Evolutionary conservation across 2,888 invertebrate genomes (phyloP).

Genomic region (Notocelia uddmanniana): DNA sequence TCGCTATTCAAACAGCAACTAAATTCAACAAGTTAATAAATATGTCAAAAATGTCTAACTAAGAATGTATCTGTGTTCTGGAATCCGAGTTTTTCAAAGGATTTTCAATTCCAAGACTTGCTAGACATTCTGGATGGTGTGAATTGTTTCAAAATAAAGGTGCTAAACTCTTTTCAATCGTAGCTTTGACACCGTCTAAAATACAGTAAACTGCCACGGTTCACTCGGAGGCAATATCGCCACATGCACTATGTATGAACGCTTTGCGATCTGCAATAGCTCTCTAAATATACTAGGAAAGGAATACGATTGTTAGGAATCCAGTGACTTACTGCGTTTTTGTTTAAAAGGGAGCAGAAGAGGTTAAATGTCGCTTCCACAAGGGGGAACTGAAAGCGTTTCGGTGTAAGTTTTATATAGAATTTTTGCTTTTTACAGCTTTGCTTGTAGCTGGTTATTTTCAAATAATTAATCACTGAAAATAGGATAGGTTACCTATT

Average conservation of each 20-base stretch:
- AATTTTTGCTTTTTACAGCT: background rate
- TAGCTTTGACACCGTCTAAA: conserved; percentile 21
- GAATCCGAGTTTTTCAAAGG: background rate
- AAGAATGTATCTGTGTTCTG: background rate
- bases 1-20: too few species aligned
- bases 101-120: background rate
- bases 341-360: background rate
- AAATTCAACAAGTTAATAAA: too few species aligned
- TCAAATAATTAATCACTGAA: background rate
- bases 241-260: conserved; percentile 55
- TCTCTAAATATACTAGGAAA: background rate
- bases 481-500: too few species aligned
- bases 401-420: conserved; percentile 12
- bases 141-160: background rate
- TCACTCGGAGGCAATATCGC: conserved; percentile 50
- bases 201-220: conserved; percentile 40
- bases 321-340: background rate
- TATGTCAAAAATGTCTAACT: background rate
- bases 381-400: conserved; percentile 12
- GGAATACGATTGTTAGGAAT: background rate
- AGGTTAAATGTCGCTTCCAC: conserved; percentile 6
- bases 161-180: conserved; percentile 17
- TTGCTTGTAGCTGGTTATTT: background rate
- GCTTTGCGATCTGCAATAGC: conserved; percentile 27
- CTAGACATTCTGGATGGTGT: background rate